Evolutionary conservation across 2,888 invertebrate genomes (phyloP), one percentile per base, ranked within the genome.

Genomic region (Lasius platythorax): DNA sequence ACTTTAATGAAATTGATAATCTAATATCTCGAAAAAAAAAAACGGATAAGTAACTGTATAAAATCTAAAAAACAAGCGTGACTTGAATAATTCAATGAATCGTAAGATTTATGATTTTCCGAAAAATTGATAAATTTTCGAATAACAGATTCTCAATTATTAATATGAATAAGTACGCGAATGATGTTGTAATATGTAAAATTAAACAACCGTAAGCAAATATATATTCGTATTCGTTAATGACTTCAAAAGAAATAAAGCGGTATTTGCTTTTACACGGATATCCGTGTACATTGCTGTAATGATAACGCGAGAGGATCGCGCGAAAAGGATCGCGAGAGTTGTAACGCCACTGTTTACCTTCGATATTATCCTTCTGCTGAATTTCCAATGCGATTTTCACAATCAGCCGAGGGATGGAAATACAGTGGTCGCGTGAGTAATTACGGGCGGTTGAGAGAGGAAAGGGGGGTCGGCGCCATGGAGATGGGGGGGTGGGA

Each of bases 1-100:
- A 28, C 61, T 64, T 50, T 82, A 85, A 85, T 83, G 50, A 76
- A 87, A 90, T 78, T 88, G 83, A 86, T 86, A 67, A 82, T 56
- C 18, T 67, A 75, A 18, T 76, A 58, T 30, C 74, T 73, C 63
- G 67, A 74, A 74, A 23, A 43, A 53, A n/a, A 70, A 67, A 28
- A n/a, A 23, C 23, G 70, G 67, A 37, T 67, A n/a, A n/a, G n/a
- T n/a, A 30, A 2, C 40, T 64, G 33, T 15, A 3, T 28, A 33
- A n/a, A n/a, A 28, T 56, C 5, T 46, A 37, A 30, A 37, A 40
- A 46, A 9, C 4, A 23, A 70, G 53, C 12, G 15, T 0, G 23
- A 8, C 1, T 56, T 11, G 23, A 43, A 28, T 68, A 68, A 30
- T n/a, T 30, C 30, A n/a, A n/a, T 2, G 9, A 56, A 43, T 70